Conservation (phyloP, 1,140 invertebrate genomes). For the Leptopilina boulardi region DNA sequence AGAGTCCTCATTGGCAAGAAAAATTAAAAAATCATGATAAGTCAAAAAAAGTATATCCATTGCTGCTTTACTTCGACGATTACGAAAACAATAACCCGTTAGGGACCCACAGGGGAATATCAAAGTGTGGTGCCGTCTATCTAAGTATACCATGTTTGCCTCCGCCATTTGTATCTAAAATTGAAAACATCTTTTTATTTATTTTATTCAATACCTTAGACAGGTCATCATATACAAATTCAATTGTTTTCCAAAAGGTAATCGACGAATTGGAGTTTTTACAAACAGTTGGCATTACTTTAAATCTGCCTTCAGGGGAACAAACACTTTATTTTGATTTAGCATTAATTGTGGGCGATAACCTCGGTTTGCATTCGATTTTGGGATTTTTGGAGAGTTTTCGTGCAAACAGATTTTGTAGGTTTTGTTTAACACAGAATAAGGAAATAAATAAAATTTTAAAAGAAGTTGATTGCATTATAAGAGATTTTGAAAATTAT, state of each 20-base stretch:
- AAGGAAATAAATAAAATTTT: conserved; percentile 40
- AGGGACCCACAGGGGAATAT: neutral
- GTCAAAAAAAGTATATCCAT: neutral
- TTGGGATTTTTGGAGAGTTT: conserved; percentile 33
- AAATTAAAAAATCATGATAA: conserved; percentile 15
- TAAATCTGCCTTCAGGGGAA: neutral
- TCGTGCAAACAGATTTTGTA: conserved; percentile 18
- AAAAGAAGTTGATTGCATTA: conserved; percentile 48
- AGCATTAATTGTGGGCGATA: neutral
- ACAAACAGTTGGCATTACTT: neutral
- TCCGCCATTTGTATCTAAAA: neutral
- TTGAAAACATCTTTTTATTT: neutral
- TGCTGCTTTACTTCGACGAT: neutral
- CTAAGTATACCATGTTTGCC: neutral
- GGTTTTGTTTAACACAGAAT: conserved; percentile 39
- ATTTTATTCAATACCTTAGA: neutral
- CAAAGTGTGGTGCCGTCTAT: neutral
- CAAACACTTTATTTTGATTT: neutral
- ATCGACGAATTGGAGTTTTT: neutral
- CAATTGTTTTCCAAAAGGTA: neutral
- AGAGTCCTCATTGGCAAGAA: conserved; percentile 33
- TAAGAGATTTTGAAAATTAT: conserved; percentile 39
- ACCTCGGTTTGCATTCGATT: neutral
- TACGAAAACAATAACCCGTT: neutral
- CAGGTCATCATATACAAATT: neutral